phyloP scores from a whole-genome alignment of 2,113 vertebrate genomes.

The Zosterops borbonicus region DNA sequence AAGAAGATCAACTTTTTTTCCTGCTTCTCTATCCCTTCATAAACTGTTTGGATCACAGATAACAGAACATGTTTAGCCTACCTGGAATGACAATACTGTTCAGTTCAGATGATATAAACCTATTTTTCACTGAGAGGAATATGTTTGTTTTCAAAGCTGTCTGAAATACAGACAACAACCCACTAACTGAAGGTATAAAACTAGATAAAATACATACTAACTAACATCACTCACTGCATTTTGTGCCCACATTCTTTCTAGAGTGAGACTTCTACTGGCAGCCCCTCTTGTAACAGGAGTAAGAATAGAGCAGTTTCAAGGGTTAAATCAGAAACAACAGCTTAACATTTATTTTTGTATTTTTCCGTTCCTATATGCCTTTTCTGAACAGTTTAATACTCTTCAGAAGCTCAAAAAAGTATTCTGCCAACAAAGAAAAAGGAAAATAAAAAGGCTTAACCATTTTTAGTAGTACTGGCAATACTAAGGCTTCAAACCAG shows the following conservation, averaged over 20 bases:
- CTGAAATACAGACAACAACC: neutral
- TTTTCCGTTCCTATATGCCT: neutral
- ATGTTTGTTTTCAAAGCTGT: neutral
- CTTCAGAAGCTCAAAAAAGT: neutral
- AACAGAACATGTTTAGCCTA: neutral
- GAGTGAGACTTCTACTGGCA: neutral
- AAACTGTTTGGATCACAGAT: neutral
- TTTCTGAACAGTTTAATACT: neutral
- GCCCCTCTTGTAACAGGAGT: neutral
- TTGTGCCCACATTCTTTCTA: neutral
- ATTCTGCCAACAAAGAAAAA: neutral
- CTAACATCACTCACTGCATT: neutral
- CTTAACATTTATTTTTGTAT: neutral
- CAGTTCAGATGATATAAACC: neutral
- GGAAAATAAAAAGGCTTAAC: neutral
- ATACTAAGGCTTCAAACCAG: neutral
- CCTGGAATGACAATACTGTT: neutral
- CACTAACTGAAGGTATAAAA: neutral
- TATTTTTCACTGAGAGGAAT: neutral
- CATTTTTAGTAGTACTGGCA: neutral
- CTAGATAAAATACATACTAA: neutral
- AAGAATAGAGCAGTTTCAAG: neutral
- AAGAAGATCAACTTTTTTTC: neutral
- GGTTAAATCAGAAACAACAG: neutral
- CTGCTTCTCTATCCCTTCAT: neutral